Evolutionary conservation across 2,888 invertebrate species (phyloP).

Genomic region (Pilophorus perplexus): DNA sequence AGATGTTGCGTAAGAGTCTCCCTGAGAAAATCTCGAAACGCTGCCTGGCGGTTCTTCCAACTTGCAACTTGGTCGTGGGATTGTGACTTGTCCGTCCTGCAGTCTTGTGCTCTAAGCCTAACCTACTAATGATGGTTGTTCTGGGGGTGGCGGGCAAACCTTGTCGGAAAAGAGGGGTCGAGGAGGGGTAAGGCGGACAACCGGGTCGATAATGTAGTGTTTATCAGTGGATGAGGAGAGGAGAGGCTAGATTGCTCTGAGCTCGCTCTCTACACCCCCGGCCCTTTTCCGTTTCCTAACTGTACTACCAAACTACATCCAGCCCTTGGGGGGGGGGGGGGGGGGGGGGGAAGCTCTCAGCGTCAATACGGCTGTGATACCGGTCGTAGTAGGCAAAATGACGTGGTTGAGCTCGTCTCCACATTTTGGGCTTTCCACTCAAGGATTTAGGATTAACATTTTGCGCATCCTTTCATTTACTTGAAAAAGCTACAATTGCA

Average conservation of each 20-base stretch:
- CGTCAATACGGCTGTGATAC: constrained; percentile 1
- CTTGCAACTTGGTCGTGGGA: no score
- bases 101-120: constrained; percentile 18
- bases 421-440: no score
- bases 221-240: constrained; percentile 17
- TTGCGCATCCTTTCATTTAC: no score
- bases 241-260: not conserved
- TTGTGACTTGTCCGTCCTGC: no score
- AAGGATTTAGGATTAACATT: no score
- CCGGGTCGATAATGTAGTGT: constrained; percentile 29
- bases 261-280: not conserved
- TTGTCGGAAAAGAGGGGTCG: not conserved
- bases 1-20: no score
- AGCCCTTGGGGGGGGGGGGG: not conserved
- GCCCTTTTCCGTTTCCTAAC: constrained; percentile 1
- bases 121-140: constrained; percentile 6
- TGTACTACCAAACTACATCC: not conserved
- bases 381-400: no score
- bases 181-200: constrained; percentile 9
- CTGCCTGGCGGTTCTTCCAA: no score
- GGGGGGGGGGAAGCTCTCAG: constrained; percentile 3
- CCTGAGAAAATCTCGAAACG: no score
- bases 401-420: no score
- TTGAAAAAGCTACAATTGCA: no score
- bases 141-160: not conserved